These are phyloP conservation scores for Strix occidentalis DNA, from an alignment of 2,797 vertebrate species.

Conservation along the genomic window DNA sequence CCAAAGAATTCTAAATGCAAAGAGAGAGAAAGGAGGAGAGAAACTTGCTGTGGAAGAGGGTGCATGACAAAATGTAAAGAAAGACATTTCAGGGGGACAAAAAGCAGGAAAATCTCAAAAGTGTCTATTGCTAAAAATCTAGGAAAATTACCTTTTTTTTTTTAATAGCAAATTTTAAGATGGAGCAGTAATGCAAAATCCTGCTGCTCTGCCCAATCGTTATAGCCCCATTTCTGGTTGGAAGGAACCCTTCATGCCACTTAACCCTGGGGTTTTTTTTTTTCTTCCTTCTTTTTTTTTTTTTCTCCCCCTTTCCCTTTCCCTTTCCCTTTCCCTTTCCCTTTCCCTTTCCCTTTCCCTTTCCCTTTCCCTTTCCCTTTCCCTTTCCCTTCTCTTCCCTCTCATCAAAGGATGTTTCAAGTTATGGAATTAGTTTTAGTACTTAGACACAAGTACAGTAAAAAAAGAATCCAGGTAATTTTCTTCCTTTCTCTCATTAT, in stretches of 20 bases:
- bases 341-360: too few species aligned
- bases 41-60: background rate
- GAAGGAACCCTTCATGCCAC: background rate
- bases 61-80: background rate
- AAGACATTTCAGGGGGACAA: background rate
- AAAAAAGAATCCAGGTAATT: background rate
- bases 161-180: background rate
- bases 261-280: accelerated
- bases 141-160: background rate
- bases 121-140: background rate
- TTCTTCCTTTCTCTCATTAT: background rate
- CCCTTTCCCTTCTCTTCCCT: too few species aligned
- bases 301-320: too few species aligned
- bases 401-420: background rate
- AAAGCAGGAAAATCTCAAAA: background rate
- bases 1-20: background rate
- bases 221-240: background rate
- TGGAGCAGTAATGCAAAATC: background rate
- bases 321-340: too few species aligned
- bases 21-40: background rate
- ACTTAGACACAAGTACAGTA: background rate
- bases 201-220: background rate
- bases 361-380: too few species aligned
- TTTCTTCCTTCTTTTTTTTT: accelerated
- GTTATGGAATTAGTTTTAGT: background rate